A percentile compares a stretch with the other conserved stretches of the same genome.
Conservation (phyloP, 1,140 invertebrate species). For the Zeugodacus cucurbitae region DNA sequence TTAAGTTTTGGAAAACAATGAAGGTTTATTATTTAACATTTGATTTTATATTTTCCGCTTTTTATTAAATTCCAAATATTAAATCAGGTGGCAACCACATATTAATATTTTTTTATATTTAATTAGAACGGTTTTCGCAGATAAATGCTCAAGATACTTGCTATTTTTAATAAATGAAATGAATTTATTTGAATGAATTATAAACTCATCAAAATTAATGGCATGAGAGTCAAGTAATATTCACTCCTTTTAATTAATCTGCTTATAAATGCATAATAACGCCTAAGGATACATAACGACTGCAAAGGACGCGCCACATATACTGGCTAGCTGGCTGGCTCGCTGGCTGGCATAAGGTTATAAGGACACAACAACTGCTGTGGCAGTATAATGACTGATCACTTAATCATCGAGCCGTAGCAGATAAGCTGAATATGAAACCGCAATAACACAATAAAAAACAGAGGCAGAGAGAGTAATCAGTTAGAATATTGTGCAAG, state of each 20-base stretch:
- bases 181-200: too few relatives aligned
- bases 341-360: neutral
- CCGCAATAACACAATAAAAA: neutral
- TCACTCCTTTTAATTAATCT: neutral
- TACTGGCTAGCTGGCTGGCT: too few relatives aligned
- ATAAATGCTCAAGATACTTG: neutral
- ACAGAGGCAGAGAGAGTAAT: neutral
- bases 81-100: too few relatives aligned
- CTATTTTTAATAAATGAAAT: too few relatives aligned
- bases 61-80: too few relatives aligned
- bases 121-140: too few relatives aligned
- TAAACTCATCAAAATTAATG: neutral
- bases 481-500: neutral
- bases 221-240: neutral
- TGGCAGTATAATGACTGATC: neutral
- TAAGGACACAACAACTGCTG: neutral
- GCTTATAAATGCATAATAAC: neutral
- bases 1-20: too few relatives aligned
- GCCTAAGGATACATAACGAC: neutral
- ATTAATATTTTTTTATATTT: too few relatives aligned
- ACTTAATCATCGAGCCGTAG: neutral
- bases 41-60: too few relatives aligned
- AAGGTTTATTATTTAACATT: too few relatives aligned
- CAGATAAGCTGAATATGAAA: neutral
- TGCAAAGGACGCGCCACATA: too few relatives aligned